Evolutionary conservation across 2,113 vertebrate genomes (phyloP).

Genomic region (Herpailurus yagouaroundi): DNA sequence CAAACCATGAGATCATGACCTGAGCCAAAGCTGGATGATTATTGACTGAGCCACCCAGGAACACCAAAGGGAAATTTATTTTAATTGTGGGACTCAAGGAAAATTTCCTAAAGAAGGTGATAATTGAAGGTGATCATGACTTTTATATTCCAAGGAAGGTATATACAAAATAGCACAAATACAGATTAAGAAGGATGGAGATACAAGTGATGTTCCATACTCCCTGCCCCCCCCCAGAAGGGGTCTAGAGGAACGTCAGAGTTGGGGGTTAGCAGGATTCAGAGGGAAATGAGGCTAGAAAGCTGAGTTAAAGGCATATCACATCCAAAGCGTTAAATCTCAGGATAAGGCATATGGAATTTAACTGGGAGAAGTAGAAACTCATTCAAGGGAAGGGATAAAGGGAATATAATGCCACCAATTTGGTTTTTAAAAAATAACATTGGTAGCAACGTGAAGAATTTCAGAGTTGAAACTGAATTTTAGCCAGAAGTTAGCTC

Average conservation of each 20-base stretch:
- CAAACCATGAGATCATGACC: too few relatives aligned
- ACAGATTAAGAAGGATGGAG: background rate
- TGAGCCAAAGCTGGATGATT: too few relatives aligned
- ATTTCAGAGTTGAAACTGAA: background rate
- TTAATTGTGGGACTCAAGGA: background rate
- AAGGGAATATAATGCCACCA: background rate
- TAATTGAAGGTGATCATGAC: background rate
- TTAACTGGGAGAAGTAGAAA: conserved; percentile 23
- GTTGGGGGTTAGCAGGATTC: background rate
- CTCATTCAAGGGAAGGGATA: background rate
- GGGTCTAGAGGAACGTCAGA: background rate
- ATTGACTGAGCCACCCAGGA: too few relatives aligned
- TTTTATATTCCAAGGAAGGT: background rate
- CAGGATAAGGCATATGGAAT: background rate
- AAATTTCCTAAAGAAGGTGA: background rate
- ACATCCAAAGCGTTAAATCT: background rate
- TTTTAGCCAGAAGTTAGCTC: background rate
- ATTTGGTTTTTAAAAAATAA: conserved; percentile 30
- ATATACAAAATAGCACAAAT: background rate
- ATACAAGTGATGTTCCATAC: background rate
- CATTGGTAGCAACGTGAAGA: background rate
- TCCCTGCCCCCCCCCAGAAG: too few relatives aligned
- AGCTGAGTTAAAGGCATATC: background rate
- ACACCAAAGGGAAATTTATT: background rate
- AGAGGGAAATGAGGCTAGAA: background rate